Evolutionary conservation across 2,113 vertebrate species (phyloP).

Genomic region (Silurus meridionalis): DNA sequence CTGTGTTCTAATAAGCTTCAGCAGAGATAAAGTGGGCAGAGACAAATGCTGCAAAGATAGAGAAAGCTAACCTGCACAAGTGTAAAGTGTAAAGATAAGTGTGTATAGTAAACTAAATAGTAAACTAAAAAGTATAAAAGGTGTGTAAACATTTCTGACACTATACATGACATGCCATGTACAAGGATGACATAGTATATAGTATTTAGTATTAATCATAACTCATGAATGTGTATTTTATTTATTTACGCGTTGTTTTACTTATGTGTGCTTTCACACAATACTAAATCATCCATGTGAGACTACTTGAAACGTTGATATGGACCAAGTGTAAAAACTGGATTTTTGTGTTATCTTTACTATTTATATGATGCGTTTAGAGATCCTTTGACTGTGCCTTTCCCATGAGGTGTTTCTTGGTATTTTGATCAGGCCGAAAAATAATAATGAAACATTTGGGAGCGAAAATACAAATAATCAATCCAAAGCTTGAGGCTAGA

Average conservation of each 20-base stretch:
- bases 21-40: too few species aligned
- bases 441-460: constrained; percentile 72
- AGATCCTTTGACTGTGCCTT: neutral
- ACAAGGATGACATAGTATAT: neutral
- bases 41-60: too few species aligned
- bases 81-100: too few species aligned
- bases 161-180: neutral
- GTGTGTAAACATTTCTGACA: neutral
- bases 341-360: neutral
- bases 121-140: neutral
- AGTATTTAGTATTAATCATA: neutral
- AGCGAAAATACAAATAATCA: constrained; percentile 69
- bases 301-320: neutral
- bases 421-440: constrained; percentile 56
- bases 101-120: too few species aligned
- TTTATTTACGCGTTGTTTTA: neutral
- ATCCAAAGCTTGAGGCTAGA: constrained; percentile 69
- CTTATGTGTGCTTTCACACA: neutral
- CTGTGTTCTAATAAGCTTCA: too few species aligned
- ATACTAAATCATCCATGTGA: neutral
- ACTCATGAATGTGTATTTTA: too few species aligned
- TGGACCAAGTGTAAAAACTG: neutral
- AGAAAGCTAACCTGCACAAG: too few species aligned
- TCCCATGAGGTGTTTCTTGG: constrained; percentile 46
- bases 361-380: neutral